Base-by-base conservation (phyloP, 2,113 vertebrate species). In the Hemiprocne comata region DNA sequence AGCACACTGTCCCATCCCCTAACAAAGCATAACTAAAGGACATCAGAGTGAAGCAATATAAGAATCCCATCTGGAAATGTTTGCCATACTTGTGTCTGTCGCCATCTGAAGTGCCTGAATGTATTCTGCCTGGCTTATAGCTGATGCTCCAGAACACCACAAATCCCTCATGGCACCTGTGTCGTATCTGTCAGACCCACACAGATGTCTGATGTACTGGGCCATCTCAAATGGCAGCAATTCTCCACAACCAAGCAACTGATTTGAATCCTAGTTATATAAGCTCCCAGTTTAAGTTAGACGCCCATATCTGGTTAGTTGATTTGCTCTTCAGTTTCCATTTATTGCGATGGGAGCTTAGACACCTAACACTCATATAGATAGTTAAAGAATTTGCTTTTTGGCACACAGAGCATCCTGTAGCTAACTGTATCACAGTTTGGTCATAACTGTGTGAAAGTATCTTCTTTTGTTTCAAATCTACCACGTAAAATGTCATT, bases 141-240 rank as follows among this genome's bases (percentile, higher is more conserved):
- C 87, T 78, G 90, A 28, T 89, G 87, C 81, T 94, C 53, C 85
- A 69, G 80, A 51, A 38, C 0, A 4, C n/a, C n/a, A 51, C 85
- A 82, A 57, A 93, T 66, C 55, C 70, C 83, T 58, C 0, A 4
- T 9, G 79, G 88, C 95, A 96, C 88, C 95, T 97, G 96, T 85
- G 92, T 23, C 2, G 0, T 69, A 92, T 96, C 95, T 94, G 96
- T 95, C 94, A 96, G 94, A 80, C 55, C 88, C 75, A 66, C 94
- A 94, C 92, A 96, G 92, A 93, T 95, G 94, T 46, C 93, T 53
- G 66, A 24, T 75, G 67, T 20, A 20, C 11, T 26, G 54, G 7
- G 1, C 58, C 92, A 85, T 87, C 94, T 94, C 94, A 93, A 93
- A 92, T 87, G 87, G 92, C 92, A 93, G 95, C 71, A 83, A 6